Evolutionary conservation across 2,888 invertebrate species (phyloP).

Genomic region (Protophormia terraenovae): DNA sequence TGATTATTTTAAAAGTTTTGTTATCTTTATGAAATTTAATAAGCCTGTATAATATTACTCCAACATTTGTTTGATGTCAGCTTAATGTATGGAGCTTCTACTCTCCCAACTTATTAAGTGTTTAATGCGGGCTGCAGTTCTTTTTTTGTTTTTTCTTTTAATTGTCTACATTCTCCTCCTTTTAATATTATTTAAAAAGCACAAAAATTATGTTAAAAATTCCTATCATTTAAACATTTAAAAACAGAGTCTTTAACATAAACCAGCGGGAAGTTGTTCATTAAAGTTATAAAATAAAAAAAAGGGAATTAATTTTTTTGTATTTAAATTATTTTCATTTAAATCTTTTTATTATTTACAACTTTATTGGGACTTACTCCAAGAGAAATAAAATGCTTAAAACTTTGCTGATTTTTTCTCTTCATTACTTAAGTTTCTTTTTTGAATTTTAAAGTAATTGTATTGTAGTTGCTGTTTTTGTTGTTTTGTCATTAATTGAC

Average conservation of each 20-base stretch:
- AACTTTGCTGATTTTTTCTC: not conserved
- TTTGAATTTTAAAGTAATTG: slow-evolving; percentile 13
- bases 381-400: slow-evolving; percentile 19
- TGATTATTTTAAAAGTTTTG: not conserved
- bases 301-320: slow-evolving; percentile 8
- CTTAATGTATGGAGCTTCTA: not conserved
- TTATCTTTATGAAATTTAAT: slow-evolving; percentile 39
- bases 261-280: slow-evolving; percentile 62
- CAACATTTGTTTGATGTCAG: not conserved
- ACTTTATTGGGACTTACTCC: slow-evolving; percentile 51
- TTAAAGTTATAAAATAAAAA: slow-evolving; percentile 36
- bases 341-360: slow-evolving; percentile 52
- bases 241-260: slow-evolving; percentile 36
- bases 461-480: slow-evolving; percentile 21
- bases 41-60: slow-evolving; percentile 46
- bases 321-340: slow-evolving; percentile 16
- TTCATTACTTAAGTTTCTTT: not conserved
- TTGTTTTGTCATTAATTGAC: slow-evolving; percentile 70
- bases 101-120: not conserved
- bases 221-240: slow-evolving; percentile 13
- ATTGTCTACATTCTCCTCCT: not conserved
- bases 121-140: slow-evolving; percentile 53
- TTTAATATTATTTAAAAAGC: slow-evolving; percentile 18
- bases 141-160: not conserved
- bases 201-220: slow-evolving; percentile 23